phyloP scores from a whole-genome alignment of 2,113 vertebrate genomes.

The Athene cunicularia region DNA sequence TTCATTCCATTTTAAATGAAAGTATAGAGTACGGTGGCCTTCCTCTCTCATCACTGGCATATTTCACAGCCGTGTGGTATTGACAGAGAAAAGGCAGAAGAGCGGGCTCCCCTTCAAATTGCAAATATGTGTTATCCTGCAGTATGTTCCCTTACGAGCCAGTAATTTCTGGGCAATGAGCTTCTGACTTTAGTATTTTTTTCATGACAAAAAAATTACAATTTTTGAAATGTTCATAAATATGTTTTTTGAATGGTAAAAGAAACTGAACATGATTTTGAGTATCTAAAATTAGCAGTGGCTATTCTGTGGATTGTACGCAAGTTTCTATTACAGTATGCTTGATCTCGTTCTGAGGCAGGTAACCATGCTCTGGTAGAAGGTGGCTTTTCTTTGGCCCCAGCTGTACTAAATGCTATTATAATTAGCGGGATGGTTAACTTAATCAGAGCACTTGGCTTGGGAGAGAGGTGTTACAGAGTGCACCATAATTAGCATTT shows the following conservation, averaged over 20 bases:
- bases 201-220: background rate
- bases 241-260: background rate
- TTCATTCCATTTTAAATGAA: conserved; percentile 43
- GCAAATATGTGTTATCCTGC: background rate
- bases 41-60: background rate
- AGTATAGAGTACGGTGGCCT: background rate
- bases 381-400: conserved; percentile 52
- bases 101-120: conserved; percentile 10
- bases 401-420: conserved; percentile 55
- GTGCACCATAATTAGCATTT: conserved; percentile 59
- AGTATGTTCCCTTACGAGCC: background rate
- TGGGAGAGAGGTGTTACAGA: conserved; percentile 25
- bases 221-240: background rate
- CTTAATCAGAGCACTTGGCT: conserved; percentile 67
- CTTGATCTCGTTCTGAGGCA: background rate
- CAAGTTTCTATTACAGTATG: background rate
- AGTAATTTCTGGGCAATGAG: background rate
- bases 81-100: background rate
- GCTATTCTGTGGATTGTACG: background rate
- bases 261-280: background rate
- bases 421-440: conserved; percentile 61
- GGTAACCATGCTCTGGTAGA: background rate
- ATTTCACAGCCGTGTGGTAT: background rate
- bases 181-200: background rate
- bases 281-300: background rate